Base-by-base conservation (phyloP, 2,113 vertebrate species). In the Myotis brandtii region DNA sequence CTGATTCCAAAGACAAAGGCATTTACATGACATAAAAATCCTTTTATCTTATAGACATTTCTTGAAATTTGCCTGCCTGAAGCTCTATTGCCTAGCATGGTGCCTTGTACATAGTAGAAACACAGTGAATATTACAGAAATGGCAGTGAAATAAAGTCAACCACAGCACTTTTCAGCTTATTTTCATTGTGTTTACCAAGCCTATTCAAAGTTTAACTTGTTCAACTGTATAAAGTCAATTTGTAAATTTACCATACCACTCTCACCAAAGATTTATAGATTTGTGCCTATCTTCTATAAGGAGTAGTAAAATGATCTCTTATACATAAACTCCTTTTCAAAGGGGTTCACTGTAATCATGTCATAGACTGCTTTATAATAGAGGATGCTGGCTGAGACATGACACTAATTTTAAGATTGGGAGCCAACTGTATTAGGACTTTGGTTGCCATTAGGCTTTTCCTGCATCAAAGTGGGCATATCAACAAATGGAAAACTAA, bases 341-440 rank as follows among this genome's bases (percentile, higher is more conserved):
- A 81, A 59, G 27, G 7, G 3, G 9, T 67, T 96, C 25, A 62
- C 17, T 90, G 7, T 48, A 89, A 85, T 85, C 37, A 87, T 25
- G 6, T 70, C 50, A 89, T 9, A 93, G 54, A 23, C 54, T 56
- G 32, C 17, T 79, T 67, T 48, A 23, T 88, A 91, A 72, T 54
- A 8, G 13, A 91, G 0, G 3, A 79, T 89, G 52, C n/a, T 64
- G 32, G 4, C 46, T 91, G 73, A 89, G 14, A 83, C 14, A 83
- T 73, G 11, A 46, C 93, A 95, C 43, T 67, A 50, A 92, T 80
- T 62, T 93, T 93, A 93, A 80, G 11, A 73, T 80, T 79, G 83
- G 25, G 37, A 69, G 12, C 27, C 43, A 90, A 40, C 94, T 46
- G 30, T 91, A 64, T 34, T 10, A 79, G 9, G 25, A 93, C 23